Evolutionary conservation across 2,888 invertebrate species (phyloP).

Genomic region (Eupithecia vulgata): DNA sequence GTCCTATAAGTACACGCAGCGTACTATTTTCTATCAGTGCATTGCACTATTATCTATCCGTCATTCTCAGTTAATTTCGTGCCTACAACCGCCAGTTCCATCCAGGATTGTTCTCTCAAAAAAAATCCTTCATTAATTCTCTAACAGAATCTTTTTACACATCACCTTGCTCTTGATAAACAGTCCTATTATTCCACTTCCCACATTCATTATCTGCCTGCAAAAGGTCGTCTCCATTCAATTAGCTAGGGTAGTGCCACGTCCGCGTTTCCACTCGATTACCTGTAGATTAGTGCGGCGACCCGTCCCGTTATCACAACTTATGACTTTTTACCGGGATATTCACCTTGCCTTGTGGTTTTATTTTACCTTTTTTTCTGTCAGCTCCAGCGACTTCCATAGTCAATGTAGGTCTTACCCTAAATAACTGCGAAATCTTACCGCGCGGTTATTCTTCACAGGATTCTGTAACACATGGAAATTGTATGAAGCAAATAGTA

Average conservation of each 20-base stretch:
- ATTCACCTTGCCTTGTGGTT: background rate
- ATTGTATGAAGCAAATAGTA: too few relatives aligned
- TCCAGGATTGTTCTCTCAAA: background rate
- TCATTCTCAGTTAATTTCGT: background rate
- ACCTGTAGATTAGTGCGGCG: constrained; percentile 30
- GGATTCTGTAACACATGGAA: too few relatives aligned
- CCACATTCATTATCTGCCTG: constrained; percentile 26
- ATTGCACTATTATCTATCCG: background rate
- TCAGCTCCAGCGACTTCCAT: background rate
- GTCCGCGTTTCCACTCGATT: constrained; percentile 38
- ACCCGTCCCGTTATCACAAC: constrained; percentile 20
- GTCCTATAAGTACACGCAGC: too few relatives aligned
- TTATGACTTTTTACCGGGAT: constrained; percentile 18
- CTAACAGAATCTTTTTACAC: background rate
- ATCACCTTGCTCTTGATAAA: background rate
- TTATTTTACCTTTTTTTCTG: background rate
- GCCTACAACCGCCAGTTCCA: too few relatives aligned
- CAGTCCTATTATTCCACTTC: constrained; percentile 4
- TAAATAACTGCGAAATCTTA: too few relatives aligned
- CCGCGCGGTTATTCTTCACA: too few relatives aligned
- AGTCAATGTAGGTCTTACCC: too few relatives aligned
- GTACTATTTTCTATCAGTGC: too few relatives aligned
- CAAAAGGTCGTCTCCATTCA: constrained; percentile 35
- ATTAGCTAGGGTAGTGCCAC: constrained; percentile 29
- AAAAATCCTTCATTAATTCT: background rate